These are phyloP conservation scores for Ophion ventricosus DNA, from an alignment of 2,888 invertebrate genomes.

Conservation along the genomic window DNA sequence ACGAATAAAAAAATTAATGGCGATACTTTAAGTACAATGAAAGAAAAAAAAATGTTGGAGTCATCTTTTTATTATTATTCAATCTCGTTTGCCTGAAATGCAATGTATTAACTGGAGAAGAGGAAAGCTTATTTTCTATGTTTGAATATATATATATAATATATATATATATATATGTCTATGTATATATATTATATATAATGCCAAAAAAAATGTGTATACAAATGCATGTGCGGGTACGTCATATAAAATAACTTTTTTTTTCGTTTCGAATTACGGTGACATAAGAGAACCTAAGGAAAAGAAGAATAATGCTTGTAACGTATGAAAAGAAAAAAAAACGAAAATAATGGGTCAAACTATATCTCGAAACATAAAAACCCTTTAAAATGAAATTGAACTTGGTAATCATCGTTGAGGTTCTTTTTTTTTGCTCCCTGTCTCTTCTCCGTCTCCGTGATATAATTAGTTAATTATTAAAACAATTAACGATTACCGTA, in stretches of 20 bases:
- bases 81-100: constrained; percentile 70
- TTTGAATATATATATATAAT: constrained; percentile 70
- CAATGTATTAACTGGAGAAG: constrained; percentile 70
- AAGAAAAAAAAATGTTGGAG: constrained; percentile 55
- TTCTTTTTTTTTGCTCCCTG: constrained; percentile 57
- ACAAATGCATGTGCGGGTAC: constrained; percentile 72
- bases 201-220: constrained; percentile 71
- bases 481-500: constrained; percentile 74
- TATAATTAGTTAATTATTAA: constrained; percentile 75
- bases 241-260: constrained; percentile 62
- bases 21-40: constrained; percentile 66
- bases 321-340: constrained; percentile 63
- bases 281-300: constrained; percentile 52
- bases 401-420: constrained; percentile 65
- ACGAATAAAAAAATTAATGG: constrained; percentile 58
- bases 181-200: constrained; percentile 69
- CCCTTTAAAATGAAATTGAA: constrained; percentile 76
- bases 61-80: constrained; percentile 68
- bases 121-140: constrained; percentile 71
- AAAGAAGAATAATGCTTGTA: constrained; percentile 57
- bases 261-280: constrained; percentile 38
- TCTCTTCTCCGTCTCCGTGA: constrained; percentile 66
- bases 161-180: constrained; percentile 63
- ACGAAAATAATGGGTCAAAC: constrained; percentile 64
- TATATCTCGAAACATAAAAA: constrained; percentile 64